Evolutionary conservation across 2,888 invertebrate genomes (phyloP), one percentile per base, ranked within the genome.

Genomic region (Hyles lineata): DNA sequence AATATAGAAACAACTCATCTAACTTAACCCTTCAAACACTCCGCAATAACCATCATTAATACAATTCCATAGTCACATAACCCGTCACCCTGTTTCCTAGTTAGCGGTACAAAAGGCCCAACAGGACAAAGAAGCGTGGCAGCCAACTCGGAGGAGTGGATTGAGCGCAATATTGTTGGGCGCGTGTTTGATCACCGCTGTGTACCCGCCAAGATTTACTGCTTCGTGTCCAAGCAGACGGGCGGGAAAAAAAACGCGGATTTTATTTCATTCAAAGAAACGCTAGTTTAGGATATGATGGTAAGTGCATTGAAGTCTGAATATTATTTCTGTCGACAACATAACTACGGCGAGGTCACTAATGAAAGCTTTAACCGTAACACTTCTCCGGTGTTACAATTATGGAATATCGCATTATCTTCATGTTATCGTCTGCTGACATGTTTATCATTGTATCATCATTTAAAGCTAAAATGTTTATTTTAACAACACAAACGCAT

Each of bases 101-200:
- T 70, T 59, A 58, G 32, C 50, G 9, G 29, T 32, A 59, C 62
- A 71, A 71, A 32, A 52, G 67, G 67, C 43, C 67, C 43, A 43
- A 52, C 52, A 58, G 63, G 55, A 71, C 70, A 63, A 72, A 74
- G 63, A 72, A 72, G 63, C 71, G 69, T 74, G 74, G 43, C 70
- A 73, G 63, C 67, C 73, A 73, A 73, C 72, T 72, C 63, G 72
- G 55, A 55, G 62, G 55, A 62, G 72, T 35, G 70, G 74, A 74
- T 74, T 74, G 72, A 74, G 70, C 62, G 74, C 70, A 74, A 74
- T 74, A 72, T 72, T 72, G 58, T 58, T 35, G 62, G 61, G 60
- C n/a, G 62, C 35, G 58, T 74, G 74, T 72, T 72, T 72, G 72
- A 72, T 72, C 72, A 58, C 58, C 69, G 43, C 29, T 72, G 70